phyloP scores from a whole-genome alignment of 2,113 vertebrate genomes.

The Siniperca knerii region DNA sequence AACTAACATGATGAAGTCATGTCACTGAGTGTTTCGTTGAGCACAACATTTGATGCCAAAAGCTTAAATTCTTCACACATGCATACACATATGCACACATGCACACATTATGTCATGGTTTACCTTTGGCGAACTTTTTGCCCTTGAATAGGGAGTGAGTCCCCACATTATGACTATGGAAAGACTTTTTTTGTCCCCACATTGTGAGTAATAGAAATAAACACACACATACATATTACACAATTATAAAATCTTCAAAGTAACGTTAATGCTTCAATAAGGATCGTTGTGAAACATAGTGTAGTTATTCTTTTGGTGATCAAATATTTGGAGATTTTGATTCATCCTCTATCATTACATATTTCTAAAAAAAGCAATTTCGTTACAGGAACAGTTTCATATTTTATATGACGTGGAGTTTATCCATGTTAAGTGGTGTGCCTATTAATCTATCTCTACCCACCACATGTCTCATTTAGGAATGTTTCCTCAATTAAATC shows the following conservation, averaged over 20 bases:
- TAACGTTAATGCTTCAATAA: not conserved
- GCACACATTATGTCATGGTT: not conserved
- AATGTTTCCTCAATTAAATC: slow-evolving; percentile 36
- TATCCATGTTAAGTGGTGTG: not conserved
- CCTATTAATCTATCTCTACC: slow-evolving; percentile 1
- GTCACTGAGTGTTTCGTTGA: not conserved
- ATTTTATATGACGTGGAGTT: not conserved
- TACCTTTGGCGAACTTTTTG: not conserved
- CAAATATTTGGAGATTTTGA: not conserved
- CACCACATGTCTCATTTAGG: slow-evolving; percentile 32
- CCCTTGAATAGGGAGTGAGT: not conserved
- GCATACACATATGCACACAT: not conserved
- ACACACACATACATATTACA: not conserved
- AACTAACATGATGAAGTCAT: slow-evolving; percentile 13
- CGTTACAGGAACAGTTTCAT: not conserved
- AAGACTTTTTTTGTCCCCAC: not conserved
- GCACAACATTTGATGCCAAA: not conserved
- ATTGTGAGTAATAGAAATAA: not conserved
- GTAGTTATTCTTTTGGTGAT: not conserved
- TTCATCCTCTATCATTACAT: not conserved
- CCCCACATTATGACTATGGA: not conserved
- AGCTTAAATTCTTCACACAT: not conserved
- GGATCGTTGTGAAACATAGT: not conserved
- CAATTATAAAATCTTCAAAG: not conserved
- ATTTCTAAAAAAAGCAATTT: not conserved